Percentiles rank a stretch among this genome's conserved stretches.
phyloP scores from a whole-genome alignment of 2,113 vertebrate genomes.

The Callaeas wilsoni region DNA sequence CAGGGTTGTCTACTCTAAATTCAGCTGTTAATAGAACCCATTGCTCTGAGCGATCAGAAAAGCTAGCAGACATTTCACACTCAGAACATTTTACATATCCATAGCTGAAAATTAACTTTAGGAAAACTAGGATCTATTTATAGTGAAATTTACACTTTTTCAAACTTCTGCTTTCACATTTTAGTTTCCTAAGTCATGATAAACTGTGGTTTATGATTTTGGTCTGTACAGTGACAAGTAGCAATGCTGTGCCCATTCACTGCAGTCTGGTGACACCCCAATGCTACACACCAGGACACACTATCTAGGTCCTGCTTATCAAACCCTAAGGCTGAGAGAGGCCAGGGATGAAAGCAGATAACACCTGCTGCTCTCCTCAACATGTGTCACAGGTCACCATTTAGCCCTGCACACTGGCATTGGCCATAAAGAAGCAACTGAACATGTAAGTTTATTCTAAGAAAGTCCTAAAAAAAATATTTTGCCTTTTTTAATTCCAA shows the following conservation, averaged over 20 bases:
- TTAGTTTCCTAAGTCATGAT: neutral
- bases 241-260: neutral
- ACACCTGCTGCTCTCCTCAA: neutral
- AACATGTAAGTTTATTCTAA: neutral
- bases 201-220: neutral
- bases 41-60: neutral
- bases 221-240: neutral
- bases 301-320: neutral
- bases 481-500: neutral
- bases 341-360: neutral
- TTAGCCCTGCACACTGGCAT: neutral
- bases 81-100: neutral
- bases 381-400: neutral
- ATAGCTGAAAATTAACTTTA: neutral
- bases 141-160: neutral
- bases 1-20: neutral
- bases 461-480: neutral
- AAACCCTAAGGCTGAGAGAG: neutral
- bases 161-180: neutral
- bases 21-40: neutral
- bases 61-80: neutral
- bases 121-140: neutral
- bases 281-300: too few relatives aligned
- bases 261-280: neutral
- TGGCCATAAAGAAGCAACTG: neutral